Conservation (phyloP, 2,888 invertebrate genomes). For the Desoria tigrina region DNA sequence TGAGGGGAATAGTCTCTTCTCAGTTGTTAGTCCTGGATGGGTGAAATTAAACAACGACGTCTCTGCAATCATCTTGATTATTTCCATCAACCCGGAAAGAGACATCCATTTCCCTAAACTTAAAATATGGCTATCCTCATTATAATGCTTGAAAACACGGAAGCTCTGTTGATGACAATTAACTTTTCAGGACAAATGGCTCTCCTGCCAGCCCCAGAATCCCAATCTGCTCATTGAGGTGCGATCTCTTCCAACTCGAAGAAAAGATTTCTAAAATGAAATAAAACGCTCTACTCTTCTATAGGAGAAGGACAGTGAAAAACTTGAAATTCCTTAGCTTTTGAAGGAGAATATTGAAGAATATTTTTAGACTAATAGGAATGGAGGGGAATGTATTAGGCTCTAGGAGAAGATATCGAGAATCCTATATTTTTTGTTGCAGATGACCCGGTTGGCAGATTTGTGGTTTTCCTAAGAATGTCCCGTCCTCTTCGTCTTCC, state of each 20-base stretch:
- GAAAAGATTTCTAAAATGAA: neutral
- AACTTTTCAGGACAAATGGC: neutral
- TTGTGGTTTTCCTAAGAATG: conserved; percentile 12
- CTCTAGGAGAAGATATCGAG: too few species aligned
- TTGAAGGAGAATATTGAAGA: neutral
- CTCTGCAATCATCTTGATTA: neutral
- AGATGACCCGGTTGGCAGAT: conserved; percentile 10
- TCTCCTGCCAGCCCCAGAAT: neutral
- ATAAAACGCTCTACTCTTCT: too few species aligned
- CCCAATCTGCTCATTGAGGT: neutral
- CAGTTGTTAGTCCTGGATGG: conserved; percentile 11
- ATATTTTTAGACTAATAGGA: conserved; percentile 17
- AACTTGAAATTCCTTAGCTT: too few species aligned
- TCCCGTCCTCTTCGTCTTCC: neutral
- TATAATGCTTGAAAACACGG: neutral
- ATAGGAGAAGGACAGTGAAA: too few species aligned
- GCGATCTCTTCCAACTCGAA: too few species aligned
- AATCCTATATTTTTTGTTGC: neutral
- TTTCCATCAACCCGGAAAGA: neutral
- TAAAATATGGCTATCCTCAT: neutral
- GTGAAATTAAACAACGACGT: neutral
- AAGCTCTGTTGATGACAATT: conserved; percentile 1
- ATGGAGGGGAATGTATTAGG: neutral
- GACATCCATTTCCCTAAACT: neutral
- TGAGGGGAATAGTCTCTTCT: conserved; percentile 9